A percentile compares a stretch with the other conserved stretches of the same genome.
Evolutionary conservation across 2,888 invertebrate species (phyloP).

Genomic region (Luperina testacea): DNA sequence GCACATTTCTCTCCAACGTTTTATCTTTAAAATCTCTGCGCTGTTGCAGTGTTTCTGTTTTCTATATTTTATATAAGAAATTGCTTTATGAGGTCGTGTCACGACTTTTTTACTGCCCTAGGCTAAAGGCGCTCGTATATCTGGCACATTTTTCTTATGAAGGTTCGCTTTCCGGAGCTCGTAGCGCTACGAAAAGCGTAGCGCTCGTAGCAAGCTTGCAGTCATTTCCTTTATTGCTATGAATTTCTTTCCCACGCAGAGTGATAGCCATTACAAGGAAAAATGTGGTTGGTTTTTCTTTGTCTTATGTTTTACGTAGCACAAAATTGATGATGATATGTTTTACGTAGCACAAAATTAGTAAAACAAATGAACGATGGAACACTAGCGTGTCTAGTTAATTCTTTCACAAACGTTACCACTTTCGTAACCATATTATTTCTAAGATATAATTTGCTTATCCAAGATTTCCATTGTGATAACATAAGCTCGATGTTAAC

Average conservation of each 20-base stretch:
- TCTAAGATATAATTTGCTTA: constrained; percentile 39
- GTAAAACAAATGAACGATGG: constrained; percentile 17
- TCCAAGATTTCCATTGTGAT: constrained; percentile 57
- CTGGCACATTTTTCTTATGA: constrained; percentile 25
- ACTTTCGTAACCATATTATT: constrained; percentile 51
- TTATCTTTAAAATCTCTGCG: constrained; percentile 39
- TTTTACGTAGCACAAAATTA: constrained; percentile 9
- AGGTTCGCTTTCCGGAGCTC: constrained; percentile 11
- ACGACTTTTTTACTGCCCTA: constrained; percentile 5
- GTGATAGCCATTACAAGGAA: constrained; percentile 6
- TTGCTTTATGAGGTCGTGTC: constrained; percentile 11
- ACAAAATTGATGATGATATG: no score
- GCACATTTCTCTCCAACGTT: constrained; percentile 52
- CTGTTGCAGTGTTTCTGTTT: constrained; percentile 25
- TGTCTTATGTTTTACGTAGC: constrained; percentile 8
- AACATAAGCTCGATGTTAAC: constrained; percentile 49
- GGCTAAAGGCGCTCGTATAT: constrained; percentile 25
- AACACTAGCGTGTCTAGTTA: constrained; percentile 50
- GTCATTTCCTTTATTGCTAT: constrained; percentile 34
- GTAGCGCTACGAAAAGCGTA: constrained; percentile 56
- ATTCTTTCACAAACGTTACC: constrained; percentile 35
- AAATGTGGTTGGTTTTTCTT: constrained; percentile 8
- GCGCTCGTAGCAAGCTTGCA: constrained; percentile 45
- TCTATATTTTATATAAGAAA: constrained; percentile 33
- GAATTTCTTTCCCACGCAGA: constrained; percentile 25